phyloP scores from a whole-genome alignment of 1,140 invertebrate species.

The Sitodiplosis mosellana region DNA sequence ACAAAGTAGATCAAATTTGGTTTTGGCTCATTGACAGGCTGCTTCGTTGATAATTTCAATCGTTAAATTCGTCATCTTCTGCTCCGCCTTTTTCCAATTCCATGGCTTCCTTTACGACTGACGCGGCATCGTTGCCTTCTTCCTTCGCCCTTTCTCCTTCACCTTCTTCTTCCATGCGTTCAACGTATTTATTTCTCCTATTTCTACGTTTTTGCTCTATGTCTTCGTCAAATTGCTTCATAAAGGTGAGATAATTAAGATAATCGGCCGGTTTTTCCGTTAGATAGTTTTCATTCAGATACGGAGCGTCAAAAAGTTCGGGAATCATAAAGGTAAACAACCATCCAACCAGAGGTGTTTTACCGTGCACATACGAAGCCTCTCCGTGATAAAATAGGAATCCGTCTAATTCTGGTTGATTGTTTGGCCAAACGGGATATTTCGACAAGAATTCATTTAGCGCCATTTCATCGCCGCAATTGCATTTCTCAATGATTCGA shows the following conservation, averaged over 20 bases:
- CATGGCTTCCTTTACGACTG: no score
- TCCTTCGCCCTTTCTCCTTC: no score
- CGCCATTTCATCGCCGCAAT: background rate
- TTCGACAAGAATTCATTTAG: background rate
- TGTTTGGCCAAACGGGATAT: conserved; percentile 13
- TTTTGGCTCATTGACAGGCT: no score
- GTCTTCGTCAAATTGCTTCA: conserved; percentile 26
- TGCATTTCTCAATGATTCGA: conserved; percentile 7
- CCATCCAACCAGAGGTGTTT: conserved; percentile 75
- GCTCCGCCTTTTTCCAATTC: no score
- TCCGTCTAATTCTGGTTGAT: conserved; percentile 42
- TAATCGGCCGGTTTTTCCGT: conserved; percentile 28
- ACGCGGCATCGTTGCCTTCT: no score
- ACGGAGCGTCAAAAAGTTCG: conserved; percentile 45
- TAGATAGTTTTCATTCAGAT: conserved; percentile 26
- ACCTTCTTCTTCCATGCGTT: no score
- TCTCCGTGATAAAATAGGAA: conserved; percentile 66
- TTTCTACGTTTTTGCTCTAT: background rate
- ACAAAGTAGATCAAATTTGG: no score
- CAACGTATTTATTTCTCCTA: background rate
- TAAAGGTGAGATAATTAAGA: conserved; percentile 25
- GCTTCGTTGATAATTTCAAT: no score
- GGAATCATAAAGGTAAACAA: conserved; percentile 71
- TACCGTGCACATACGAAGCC: conserved; percentile 53
- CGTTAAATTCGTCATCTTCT: no score